These are phyloP conservation scores for Anas platyrhynchos DNA, from an alignment of 2,113 vertebrate species.

Conservation along the genomic window DNA sequence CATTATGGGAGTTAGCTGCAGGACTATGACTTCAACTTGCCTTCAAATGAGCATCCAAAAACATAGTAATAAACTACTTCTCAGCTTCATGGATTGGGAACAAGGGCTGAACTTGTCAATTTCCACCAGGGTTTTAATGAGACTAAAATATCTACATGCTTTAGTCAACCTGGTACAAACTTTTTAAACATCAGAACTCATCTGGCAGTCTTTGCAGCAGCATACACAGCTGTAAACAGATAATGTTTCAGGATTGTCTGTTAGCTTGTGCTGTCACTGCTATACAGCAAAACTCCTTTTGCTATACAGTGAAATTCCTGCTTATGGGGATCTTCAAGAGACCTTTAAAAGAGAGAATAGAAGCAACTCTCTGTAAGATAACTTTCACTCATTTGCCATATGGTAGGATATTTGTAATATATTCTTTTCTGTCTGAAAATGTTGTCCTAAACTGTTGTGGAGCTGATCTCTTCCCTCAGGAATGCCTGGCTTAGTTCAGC, in stretches of 20 bases:
- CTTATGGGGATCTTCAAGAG: neutral
- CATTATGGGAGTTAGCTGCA: neutral
- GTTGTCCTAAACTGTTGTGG: neutral
- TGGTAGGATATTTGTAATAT: neutral
- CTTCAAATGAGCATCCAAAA: neutral
- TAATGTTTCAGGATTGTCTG: neutral
- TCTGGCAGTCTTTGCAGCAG: neutral
- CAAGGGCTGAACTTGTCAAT: neutral
- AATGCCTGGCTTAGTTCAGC: neutral
- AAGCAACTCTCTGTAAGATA: neutral
- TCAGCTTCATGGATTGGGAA: neutral
- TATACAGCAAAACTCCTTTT: neutral
- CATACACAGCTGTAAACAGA: neutral
- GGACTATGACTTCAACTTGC: neutral
- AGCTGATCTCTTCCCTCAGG: neutral
- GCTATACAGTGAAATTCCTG: neutral
- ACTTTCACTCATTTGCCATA: neutral
- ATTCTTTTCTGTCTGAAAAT: neutral
- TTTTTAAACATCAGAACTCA: neutral
- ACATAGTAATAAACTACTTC: neutral
- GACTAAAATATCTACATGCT: neutral
- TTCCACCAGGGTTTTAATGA: neutral
- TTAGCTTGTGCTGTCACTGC: neutral
- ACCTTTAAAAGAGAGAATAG: neutral
- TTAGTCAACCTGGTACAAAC: neutral